Base-by-base conservation (phyloP, 2,113 vertebrate genomes). In the Leptobrachium leishanense region DNA sequence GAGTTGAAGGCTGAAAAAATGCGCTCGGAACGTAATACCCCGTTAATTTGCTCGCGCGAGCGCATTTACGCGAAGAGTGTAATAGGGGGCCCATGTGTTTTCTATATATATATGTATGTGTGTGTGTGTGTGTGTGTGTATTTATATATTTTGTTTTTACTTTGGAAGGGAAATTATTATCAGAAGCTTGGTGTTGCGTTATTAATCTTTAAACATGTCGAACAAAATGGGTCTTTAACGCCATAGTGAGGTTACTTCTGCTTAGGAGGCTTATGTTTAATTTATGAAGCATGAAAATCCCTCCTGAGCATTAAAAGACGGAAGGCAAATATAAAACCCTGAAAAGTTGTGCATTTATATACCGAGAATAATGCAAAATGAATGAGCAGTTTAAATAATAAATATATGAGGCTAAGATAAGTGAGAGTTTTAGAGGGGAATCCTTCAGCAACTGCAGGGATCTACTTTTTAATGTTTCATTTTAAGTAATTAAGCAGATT, bases 351-450 rank as follows among this genome's bases (percentile, higher is more conserved):
- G 70, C 70, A 73, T 79, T 72, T 79, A 68, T 63, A 79, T 79
- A 79, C 50, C 55, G 68, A 55, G 20, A 20, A 41, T 54, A 67
- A 68, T 81, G 72, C 64, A 81, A 74, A 81, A 68, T 81, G 68
- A 81, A 81, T 81, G 64, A 81, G 13, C 20, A 64, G 50, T 81
- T 59, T 81, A 74, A 81, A 81, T 81, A 81, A 74, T 74, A 74
- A 74, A 81, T 81, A 74, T 40, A 68, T 81, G 64, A 74, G 72
- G 78, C 50, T 68, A 42, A 57, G 15, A 54, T 11, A 70, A 80
- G 63, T 67, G 77, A 73, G 54, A 44, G 77, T 63, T 79, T 79
- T 66, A 8, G 53, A 79, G 57, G 39, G 20, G 71, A 73, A 74
- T 46, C 68, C 40, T 20, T 46, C 71, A 59, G 71, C 65, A 46